phyloP scores from a whole-genome alignment of 2,888 invertebrate genomes.

The Phoronis australis region DNA sequence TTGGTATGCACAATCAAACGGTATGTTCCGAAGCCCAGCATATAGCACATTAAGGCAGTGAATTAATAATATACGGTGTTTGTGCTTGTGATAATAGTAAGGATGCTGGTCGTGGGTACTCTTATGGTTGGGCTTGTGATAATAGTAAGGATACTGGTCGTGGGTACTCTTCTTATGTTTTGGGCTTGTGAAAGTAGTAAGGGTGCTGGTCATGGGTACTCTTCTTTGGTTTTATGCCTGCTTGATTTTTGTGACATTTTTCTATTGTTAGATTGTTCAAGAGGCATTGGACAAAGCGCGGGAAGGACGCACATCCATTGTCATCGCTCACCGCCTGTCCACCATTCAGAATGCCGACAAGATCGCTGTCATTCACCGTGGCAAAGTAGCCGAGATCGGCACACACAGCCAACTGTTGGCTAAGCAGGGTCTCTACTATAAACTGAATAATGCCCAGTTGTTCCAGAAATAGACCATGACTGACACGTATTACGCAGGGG shows the following conservation, averaged over 20 bases:
- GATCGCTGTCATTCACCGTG: conserved; percentile 41
- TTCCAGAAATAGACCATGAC: conserved; percentile 12
- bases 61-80: no score
- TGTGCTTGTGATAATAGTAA: no score
- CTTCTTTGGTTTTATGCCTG: no score
- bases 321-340: conserved; percentile 51
- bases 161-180: no score
- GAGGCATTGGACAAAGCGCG: conserved; percentile 50
- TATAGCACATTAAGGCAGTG: no score
- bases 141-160: no score
- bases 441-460: conserved; percentile 31
- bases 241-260: background rate
- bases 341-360: conserved; percentile 57
- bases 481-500: no score
- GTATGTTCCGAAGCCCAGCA: no score
- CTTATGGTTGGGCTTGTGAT: no score
- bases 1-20: no score
- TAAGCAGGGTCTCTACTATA: conserved; percentile 40
- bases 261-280: conserved; percentile 27
- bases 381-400: conserved; percentile 24
- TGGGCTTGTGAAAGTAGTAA: conserved; percentile 59
- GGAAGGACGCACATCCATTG: conserved; percentile 46
- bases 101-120: no score
- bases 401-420: conserved; percentile 34
- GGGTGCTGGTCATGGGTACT: conserved; percentile 70